Evolutionary conservation across 2,888 invertebrate genomes (phyloP), one percentile per base, ranked within the genome.

Genomic region (Isotomurus palustris): DNA sequence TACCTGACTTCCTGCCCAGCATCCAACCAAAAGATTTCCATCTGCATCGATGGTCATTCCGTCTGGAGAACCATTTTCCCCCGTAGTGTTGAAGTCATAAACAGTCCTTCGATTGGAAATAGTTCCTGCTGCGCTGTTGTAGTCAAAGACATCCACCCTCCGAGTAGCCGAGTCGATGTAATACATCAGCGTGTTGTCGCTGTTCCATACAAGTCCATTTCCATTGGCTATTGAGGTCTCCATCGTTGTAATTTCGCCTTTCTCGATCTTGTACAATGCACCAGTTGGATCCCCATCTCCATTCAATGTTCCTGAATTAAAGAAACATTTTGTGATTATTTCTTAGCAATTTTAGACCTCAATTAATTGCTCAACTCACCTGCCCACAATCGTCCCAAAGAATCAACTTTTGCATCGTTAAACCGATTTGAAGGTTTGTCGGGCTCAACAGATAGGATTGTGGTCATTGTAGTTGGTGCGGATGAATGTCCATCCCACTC

Each of bases 361-460:
- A n/a, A n/a, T n/a, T n/a, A n/a, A n/a, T n/a, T n/a, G n/a, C n/a
- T n/a, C n/a, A 28, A 66, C 76, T 72, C 73, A 82, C 87, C 86
- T 68, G 84, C 79, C 85, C 85, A 88, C 28, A 89, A 77, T 52
- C 87, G 77, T 3, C 88, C 88, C 29, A 74, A 76, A 74, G 8
- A 84, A 83, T 88, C 88, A 32, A 85, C 84, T 76, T 89, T 89
- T 32, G 83, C 88, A 72, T 88, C 88, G 70, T 89, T 89, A 72
- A 87, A 80, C 68, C 86, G 78, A 73, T 84, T 85, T 19, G 72
- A 68, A 3, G 72, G 76, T 67, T 76, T 77, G 53, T 77, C 73
- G 1, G 69, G 62, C 3, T 82, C 80, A 10, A 86, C 82, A 69
- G 82, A 81, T 0, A 79, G 75, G 5, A 85, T 60, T 8, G 78